These are phyloP conservation scores for Zaprionus tsacasi DNA, from an alignment of 1,140 invertebrate genomes.

Conservation along the genomic window DNA sequence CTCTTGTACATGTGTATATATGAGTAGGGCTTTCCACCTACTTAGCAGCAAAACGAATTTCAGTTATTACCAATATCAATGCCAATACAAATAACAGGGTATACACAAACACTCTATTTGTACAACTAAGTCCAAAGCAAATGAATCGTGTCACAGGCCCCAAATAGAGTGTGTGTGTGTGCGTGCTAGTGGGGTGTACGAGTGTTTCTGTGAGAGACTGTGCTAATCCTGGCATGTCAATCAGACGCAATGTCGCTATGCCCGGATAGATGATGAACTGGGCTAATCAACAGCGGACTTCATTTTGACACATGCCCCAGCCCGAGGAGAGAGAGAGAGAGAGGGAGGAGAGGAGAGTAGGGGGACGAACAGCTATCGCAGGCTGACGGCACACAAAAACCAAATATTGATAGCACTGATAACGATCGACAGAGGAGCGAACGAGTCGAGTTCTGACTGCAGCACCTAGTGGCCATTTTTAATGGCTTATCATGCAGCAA, in stretches of 20 bases:
- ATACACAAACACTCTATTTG: constrained; percentile 56
- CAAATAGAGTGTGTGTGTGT: constrained; percentile 5
- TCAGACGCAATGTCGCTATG: constrained; percentile 52
- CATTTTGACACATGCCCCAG: constrained; percentile 68
- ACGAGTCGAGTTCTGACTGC: constrained; percentile 36
- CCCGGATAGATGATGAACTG: constrained; percentile 47
- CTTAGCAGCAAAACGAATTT: constrained; percentile 57
- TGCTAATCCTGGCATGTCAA: constrained; percentile 78
- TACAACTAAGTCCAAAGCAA: constrained; percentile 72
- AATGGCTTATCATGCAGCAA: constrained; percentile 71
- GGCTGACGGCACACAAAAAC: constrained; percentile 51
- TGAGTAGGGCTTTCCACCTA: constrained; percentile 51
- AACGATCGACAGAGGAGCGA: constrained; percentile 45
- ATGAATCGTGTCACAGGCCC: constrained; percentile 52
- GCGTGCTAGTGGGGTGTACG: constrained; percentile 12
- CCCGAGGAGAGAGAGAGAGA: neutral
- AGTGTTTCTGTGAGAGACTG: constrained; percentile 29
- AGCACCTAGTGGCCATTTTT: constrained; percentile 75
- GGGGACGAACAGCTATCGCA: constrained; percentile 10
- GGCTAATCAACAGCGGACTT: constrained; percentile 57
- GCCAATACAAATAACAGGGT: constrained; percentile 66
- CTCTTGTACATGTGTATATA: constrained; percentile 13
- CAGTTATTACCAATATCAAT: constrained; percentile 76
- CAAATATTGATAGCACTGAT: constrained; percentile 75
- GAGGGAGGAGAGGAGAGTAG: neutral